Conservation (phyloP, 1,140 invertebrate species). For the Plodia interpunctella region DNA sequence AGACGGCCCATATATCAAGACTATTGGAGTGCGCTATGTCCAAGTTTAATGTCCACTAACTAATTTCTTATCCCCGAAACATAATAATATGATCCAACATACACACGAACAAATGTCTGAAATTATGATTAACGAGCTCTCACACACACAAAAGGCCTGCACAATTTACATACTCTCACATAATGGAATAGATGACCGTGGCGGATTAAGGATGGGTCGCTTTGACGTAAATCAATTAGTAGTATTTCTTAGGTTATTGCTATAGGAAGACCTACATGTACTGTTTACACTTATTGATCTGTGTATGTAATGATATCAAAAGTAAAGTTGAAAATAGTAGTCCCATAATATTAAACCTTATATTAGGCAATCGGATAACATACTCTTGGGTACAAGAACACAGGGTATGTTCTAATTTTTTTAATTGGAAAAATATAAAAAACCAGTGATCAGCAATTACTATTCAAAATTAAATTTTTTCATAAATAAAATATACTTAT, state of each 20-base stretch:
- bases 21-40: slow-evolving; percentile 22
- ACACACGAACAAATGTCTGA: slow-evolving; percentile 72
- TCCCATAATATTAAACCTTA: too few species aligned
- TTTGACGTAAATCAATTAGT: slow-evolving; percentile 37
- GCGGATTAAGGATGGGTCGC: slow-evolving; percentile 55
- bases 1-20: slow-evolving; percentile 16
- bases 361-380: too few species aligned
- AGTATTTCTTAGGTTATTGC: slow-evolving; percentile 34
- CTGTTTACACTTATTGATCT: too few species aligned
- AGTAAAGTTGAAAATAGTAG: too few species aligned
- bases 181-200: slow-evolving; percentile 64
- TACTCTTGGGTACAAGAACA: too few species aligned
- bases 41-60: slow-evolving; percentile 76
- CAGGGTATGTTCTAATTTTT: too few species aligned
- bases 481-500: too few species aligned
- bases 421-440: too few species aligned
- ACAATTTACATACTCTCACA: slow-evolving; percentile 32
- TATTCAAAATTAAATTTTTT: too few species aligned
- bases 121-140: slow-evolving; percentile 75
- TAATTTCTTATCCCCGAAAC: slow-evolving; percentile 77
- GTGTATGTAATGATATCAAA: too few species aligned
- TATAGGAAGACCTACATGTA: neutral
- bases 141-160: slow-evolving; percentile 44
- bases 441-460: too few species aligned
- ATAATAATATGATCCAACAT: slow-evolving; percentile 71